Evolutionary conservation across 2,113 vertebrate species (phyloP), one percentile per base, ranked within the genome.

Genomic region (Cygnus buccinator): DNA sequence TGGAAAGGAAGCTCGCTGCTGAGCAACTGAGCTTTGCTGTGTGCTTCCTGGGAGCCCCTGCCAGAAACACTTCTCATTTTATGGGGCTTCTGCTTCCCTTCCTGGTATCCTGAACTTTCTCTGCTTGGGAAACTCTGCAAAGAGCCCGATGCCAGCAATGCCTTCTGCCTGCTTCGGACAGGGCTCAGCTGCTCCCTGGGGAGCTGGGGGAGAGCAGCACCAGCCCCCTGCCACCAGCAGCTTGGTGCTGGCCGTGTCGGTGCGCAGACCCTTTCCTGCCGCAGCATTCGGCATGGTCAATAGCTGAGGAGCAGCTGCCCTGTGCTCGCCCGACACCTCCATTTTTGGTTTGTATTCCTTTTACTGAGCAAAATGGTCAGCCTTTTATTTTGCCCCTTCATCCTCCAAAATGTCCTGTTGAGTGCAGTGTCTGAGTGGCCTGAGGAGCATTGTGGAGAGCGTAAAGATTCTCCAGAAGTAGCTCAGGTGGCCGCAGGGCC

Each of bases 401-500:
- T 26, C 19, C 16, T 78, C 26, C 48, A 50, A 55, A 70, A 44
- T 44, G 52, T 82, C n/a, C 54, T 23, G 8, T 35, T n/a, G 39
- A 39, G 13, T 59, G 68, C 68, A 84, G 66, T 23, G 33, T 75
- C 50, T 26, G 33, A 84, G 43, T 26, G 57, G 63, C 31, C 39
- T 39, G 35, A 44, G 33, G 68, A 87, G 16, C 26, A 52, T 12
- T 20, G 35, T 33, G 46, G 28, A 80, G 41, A 62, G 19, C n/a
- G 57, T 9, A 90, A 55, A 61, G 23, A 15, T 20, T 8, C 62
- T 66, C n/a, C 2, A 0, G 29, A 50, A 66, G 33, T 43, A 75
- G 19, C 18, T 20, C 3, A 2, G 72, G 48, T 44, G 54, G 25
- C 59, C 55, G 11, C 0, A 0, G 7, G 25, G 12, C 68, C 22